Conservation (phyloP, 2,888 invertebrate species). For the Drosophila lacicola region DNA sequence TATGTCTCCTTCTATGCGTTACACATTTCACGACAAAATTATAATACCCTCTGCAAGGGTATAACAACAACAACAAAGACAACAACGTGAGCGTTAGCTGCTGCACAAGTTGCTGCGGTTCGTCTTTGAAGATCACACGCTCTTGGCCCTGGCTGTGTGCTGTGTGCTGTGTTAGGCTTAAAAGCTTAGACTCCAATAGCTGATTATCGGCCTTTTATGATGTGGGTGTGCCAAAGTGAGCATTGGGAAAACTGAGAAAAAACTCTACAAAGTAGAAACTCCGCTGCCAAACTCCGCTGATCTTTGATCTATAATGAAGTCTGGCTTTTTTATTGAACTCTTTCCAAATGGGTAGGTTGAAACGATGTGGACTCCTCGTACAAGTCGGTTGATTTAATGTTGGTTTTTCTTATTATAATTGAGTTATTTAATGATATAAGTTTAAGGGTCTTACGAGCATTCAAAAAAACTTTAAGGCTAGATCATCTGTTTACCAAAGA, state of each 20-base stretch:
- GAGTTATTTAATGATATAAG: too few species aligned
- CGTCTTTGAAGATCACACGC: conserved; percentile 63
- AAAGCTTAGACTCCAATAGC: conserved; percentile 43
- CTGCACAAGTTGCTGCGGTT: conserved; percentile 51
- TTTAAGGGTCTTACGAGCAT: too few species aligned
- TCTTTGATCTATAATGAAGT: conserved; percentile 2
- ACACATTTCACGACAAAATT: too few species aligned
- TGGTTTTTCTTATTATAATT: not conserved
- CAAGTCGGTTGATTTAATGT: not conserved
- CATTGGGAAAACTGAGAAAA: conserved; percentile 24
- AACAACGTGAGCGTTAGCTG: conserved; percentile 27
- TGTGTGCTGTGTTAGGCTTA: conserved; percentile 60
- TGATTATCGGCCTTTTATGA: conserved; percentile 35
- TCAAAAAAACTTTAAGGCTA: too few species aligned
- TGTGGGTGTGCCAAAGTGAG: conserved; percentile 48
- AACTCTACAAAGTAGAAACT: conserved; percentile 3
- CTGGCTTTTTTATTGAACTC: not conserved
- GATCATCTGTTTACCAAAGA: too few species aligned
- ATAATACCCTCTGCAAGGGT: too few species aligned
- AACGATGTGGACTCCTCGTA: not conserved
- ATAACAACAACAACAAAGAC: conserved; percentile 21
- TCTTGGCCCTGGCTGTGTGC: conserved; percentile 70
- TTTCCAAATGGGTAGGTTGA: not conserved
- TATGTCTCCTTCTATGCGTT: too few species aligned
- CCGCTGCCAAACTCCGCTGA: conserved; percentile 13